These are phyloP conservation scores for Ceratosolen solmsi DNA, from an alignment of 1,140 invertebrate genomes.

Conservation along the genomic window DNA sequence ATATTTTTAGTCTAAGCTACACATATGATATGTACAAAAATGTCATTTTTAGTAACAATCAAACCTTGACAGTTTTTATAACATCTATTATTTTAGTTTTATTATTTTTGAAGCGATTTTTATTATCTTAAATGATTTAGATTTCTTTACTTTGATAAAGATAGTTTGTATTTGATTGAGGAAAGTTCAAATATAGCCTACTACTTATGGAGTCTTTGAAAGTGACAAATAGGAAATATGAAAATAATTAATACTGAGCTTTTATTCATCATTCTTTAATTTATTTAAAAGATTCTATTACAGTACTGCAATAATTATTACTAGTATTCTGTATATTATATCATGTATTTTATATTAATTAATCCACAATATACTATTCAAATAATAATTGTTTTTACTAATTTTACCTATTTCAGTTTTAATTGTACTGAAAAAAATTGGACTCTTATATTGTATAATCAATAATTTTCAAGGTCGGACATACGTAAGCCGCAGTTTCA, in stretches of 20 bases:
- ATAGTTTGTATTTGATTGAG: too few species aligned
- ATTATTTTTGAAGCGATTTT: too few species aligned
- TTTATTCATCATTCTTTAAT: too few species aligned
- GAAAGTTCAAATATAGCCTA: too few species aligned
- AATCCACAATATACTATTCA: background rate
- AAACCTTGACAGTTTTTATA: too few species aligned
- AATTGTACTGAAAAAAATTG: conserved; percentile 3
- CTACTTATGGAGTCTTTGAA: background rate
- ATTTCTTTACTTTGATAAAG: too few species aligned
- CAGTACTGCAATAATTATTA: background rate
- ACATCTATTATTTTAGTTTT: too few species aligned
- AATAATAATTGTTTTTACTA: background rate
- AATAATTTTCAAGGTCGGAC: conserved; percentile 24
- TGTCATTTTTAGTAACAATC: too few species aligned
- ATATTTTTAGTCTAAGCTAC: background rate
- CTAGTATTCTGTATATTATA: background rate
- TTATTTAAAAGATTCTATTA: too few species aligned
- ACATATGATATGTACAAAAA: too few species aligned
- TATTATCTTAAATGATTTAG: too few species aligned
- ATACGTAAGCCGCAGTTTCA: background rate
- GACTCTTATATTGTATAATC: conserved; percentile 9
- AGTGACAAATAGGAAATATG: background rate
- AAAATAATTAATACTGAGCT: too few species aligned
- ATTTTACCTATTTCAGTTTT: background rate
- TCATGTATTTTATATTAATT: background rate